Evolutionary conservation across 2,888 invertebrate species (phyloP), one percentile per base, ranked within the genome.

Genomic region (Lasioglossum morio): DNA sequence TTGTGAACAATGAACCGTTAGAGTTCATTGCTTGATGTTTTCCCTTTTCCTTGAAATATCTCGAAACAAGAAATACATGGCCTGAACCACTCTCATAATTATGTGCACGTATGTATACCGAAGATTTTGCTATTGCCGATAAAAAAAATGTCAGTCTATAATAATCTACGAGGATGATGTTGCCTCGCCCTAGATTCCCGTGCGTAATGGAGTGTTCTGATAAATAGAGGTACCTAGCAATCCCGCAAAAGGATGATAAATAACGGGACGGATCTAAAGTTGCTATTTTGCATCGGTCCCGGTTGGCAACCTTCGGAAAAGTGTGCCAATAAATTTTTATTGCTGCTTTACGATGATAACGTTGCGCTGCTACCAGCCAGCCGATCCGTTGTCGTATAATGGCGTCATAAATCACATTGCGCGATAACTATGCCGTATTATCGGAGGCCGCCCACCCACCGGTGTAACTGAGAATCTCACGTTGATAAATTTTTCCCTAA

Each of bases 301-400:
- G 30, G 81, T 81, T 78, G 72, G 69, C 60, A 66, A 73, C 69
- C 76, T 79, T 80, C 77, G 82, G 78, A 79, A 88, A 91, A 91
- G 90, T 91, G 90, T 92, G 93, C 92, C 94, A 92, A 94, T 94
- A 94, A 94, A 94, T 94, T 94, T 94, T 94, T 94, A 94, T 94
- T 92, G 94, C 93, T 92, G 91, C 92, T 93, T 94, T 93, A 93
- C 92, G 94, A 92, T 93, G 93, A 94, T 94, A 93, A 94, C 92
- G 91, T 87, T 79, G 86, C 89, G 82, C 88, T 90, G 91, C 89
- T 91, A 90, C 87, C 87, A 91, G 83, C 86, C 90, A 90, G 87
- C 90, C 92, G 92, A 94, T 94, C 92, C 91, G 92, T 93, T 94
- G 93, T 92, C 93, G 93, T 92, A 91, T 93, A 93, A 94, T 91